phyloP scores from a whole-genome alignment of 2,113 vertebrate species.

The Serilophus lunatus region DNA sequence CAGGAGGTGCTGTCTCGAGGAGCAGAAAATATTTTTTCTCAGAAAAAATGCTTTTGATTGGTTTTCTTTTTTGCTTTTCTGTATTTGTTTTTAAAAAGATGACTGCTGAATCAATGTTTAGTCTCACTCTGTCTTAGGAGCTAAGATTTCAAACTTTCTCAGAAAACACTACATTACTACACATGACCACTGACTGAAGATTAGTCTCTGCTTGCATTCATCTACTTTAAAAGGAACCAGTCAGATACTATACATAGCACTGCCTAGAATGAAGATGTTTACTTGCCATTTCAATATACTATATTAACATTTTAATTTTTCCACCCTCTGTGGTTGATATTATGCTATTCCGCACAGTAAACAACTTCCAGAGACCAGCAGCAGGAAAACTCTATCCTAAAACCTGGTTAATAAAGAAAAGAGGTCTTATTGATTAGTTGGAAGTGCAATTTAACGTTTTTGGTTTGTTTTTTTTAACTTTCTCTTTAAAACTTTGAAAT shows the following conservation, averaged over 20 bases:
- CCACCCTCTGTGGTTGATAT: not conserved
- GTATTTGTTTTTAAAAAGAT: not conserved
- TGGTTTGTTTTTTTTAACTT: not conserved
- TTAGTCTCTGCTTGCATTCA: slow-evolving; percentile 44
- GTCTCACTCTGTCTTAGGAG: slow-evolving; percentile 10
- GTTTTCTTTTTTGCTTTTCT: not conserved
- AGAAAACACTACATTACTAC: slow-evolving; percentile 22
- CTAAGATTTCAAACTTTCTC: slow-evolving; percentile 37
- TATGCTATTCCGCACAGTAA: slow-evolving; percentile 19
- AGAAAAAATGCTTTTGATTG: not conserved
- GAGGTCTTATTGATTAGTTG: not conserved
- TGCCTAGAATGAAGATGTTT: not conserved
- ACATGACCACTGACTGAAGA: slow-evolving; percentile 37
- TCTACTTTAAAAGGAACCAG: slow-evolving; percentile 16
- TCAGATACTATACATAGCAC: not conserved
- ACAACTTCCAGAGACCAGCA: not conserved
- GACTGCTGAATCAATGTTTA: slow-evolving; percentile 56
- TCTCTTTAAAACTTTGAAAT: not conserved
- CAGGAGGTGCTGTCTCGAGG: not conserved
- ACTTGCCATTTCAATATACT: slow-evolving; percentile 48
- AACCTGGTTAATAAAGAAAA: slow-evolving; percentile 6
- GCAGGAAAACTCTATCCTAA: slow-evolving; percentile 1
- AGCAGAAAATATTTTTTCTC: not conserved
- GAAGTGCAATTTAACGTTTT: not conserved
- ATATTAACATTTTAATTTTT: slow-evolving; percentile 64